Base-by-base conservation (phyloP, 2,797 vertebrate genomes). In the Valencia hispanica region DNA sequence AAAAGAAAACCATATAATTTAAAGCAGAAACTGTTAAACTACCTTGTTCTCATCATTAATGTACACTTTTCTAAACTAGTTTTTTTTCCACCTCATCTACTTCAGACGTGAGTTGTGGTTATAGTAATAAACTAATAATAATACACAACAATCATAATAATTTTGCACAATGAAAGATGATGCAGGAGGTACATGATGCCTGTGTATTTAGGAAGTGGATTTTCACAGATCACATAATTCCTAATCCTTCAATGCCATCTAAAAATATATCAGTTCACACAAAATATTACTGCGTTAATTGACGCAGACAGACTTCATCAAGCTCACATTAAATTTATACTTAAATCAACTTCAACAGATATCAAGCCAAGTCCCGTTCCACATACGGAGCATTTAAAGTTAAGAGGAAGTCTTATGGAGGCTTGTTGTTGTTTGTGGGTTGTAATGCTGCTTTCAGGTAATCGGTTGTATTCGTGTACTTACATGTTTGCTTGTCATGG, bases 141-240 rank as follows among this genome's bases (percentile, higher is more conserved):
- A 75, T 39, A 59, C 70, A 69, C 87, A 80, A 87, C 73, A 85
- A 90, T 85, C 47, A n/a, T 88, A 86, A 92, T 86, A 53, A 92
- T 93, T 68, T 91, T 89, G 66, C 72, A 76, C 32, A 86, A 74
- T 82, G 80, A 84, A 88, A 90, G 79, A 90, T 87, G 84, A 83
- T 85, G 74, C 61, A 4, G 82, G 82, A 86, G 87, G 87, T 86
- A 73, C 47, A 82, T 65, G 65, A 79, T 88, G 79, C 85, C 83
- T 84, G 89, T 68, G 88, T 87, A 84, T 86, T 87, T 88, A 75
- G 75, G 75, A 79, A 79, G 83, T 50, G 83, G 91, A 94, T 94
- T 93, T 93, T 87, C 86, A 78, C 77, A 79, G 80, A 91, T 92
- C 88, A 90, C 88, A 91, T 92, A 68, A 91, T 90, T 93, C 80